Base-by-base conservation (phyloP, 2,797 vertebrate species). In the Channa striata region DNA sequence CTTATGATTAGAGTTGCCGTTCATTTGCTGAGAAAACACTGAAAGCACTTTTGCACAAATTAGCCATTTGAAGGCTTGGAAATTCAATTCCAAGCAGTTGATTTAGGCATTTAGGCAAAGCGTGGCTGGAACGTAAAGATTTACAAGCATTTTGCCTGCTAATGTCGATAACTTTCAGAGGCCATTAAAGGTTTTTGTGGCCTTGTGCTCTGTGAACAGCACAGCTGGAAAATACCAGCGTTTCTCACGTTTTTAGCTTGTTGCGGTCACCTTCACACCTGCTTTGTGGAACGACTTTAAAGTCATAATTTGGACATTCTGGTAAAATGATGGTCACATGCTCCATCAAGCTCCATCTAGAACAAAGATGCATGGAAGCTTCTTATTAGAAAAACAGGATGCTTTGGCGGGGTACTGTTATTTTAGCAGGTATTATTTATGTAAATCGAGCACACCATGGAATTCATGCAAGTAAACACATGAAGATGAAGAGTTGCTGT, bases 1-100 rank as follows among this genome's bases (percentile, higher is more conserved):
- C 91, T 94, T 94, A 94, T 94, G 92, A 95, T 95, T 95, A 95
- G 90, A 91, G 92, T 88, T 66, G 50, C 79, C 90, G 83, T 92
- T 93, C 93, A 93, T 94, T 94, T 94, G 89, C 91, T 63, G 87
- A 81, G 84, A 81, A 93, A 94, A 94, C 52, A 85, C 90, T 94
- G 94, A 94, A 95, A 95, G 94, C 94, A 95, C 93, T 94, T 93
- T 92, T 80, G 86, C 87, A 92, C 91, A 94, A 94, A 95, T 95
- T 94, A 94, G 92, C 87, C 92, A 92, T 93, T 93, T 93, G 93
- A 92, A 93, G 91, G 92, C 91, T 93, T 86, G 87, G 86, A 92
- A 94, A 94, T 93, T 87, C 93, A 92, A 94, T 94, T 92, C 93
- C 78, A 84, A 91, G 87, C 89, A 94, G 93, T 94, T 94, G 93